phyloP scores from a whole-genome alignment of 1,140 invertebrate genomes.

The Drosophila kanapiae region DNA sequence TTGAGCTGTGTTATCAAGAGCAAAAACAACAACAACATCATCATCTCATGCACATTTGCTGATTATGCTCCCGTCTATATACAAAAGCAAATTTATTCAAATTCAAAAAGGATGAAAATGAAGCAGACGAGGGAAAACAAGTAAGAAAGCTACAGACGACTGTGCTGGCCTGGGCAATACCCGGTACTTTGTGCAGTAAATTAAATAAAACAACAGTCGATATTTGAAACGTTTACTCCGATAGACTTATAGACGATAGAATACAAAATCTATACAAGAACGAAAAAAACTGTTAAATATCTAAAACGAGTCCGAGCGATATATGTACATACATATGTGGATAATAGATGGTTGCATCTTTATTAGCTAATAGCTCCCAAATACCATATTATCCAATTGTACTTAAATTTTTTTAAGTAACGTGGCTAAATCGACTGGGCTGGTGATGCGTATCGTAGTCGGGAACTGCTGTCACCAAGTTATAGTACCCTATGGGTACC shows the following conservation, averaged over 20 bases:
- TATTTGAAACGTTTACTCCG: no score
- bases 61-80: slow-evolving; percentile 42
- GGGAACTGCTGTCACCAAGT: not conserved
- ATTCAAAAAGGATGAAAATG: slow-evolving; percentile 1
- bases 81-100: slow-evolving; percentile 17
- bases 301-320: no score
- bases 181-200: not conserved
- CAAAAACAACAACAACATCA: slow-evolving; percentile 25
- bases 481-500: not conserved
- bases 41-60: slow-evolving; percentile 40
- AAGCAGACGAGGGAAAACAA: not conserved
- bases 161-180: not conserved
- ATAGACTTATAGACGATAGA: no score
- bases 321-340: no score
- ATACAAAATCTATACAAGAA: no score
- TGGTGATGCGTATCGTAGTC: not conserved
- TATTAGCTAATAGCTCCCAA: no score
- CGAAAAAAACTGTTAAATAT: no score
- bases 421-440: not conserved
- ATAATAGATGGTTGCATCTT: no score
- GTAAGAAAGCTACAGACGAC: not conserved
- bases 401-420: no score
- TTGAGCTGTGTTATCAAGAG: slow-evolving; percentile 23
- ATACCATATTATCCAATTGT: no score
- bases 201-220: no score